phyloP scores from a whole-genome alignment of 2,888 invertebrate species.

The Megalurothrips usitatus region DNA sequence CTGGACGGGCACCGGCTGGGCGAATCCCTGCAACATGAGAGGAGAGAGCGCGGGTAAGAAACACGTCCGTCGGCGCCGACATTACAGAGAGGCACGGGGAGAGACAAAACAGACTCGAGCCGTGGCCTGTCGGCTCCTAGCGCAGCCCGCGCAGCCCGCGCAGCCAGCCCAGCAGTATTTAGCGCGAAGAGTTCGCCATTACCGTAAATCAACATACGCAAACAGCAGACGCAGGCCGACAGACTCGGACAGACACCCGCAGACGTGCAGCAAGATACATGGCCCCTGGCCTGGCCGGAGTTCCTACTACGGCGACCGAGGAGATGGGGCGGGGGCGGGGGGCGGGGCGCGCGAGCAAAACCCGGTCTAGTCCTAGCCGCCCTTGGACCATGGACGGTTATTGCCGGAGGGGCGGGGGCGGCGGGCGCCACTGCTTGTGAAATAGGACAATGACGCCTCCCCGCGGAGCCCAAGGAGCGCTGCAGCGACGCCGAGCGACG shows the following conservation, averaged over 20 bases:
- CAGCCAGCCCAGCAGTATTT: conserved; percentile 18
- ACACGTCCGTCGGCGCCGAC: not conserved
- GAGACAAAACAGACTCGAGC: conserved; percentile 29
- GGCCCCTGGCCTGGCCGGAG: not conserved
- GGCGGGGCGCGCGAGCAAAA: not conserved
- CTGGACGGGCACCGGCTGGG: conserved; percentile 74
- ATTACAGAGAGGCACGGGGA: too few relatives aligned
- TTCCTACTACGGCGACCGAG: not conserved
- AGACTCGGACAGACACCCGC: conserved; percentile 18
- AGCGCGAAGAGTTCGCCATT: conserved; percentile 22
- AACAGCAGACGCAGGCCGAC: conserved; percentile 15
- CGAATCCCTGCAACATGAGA: conserved; percentile 63
- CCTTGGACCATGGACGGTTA: conserved; percentile 13
- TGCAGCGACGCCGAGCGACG: too few relatives aligned
- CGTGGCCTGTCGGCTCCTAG: conserved; percentile 44
- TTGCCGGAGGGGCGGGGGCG: not conserved
- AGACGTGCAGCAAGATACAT: conserved; percentile 19
- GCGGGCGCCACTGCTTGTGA: conserved; percentile 29
- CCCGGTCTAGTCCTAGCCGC: not conserved
- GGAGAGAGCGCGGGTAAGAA: not conserved
- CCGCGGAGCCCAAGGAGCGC: not conserved
- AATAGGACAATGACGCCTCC: conserved; percentile 25
- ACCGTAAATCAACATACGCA: conserved; percentile 25
- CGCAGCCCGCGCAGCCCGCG: conserved; percentile 36
- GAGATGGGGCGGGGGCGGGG: not conserved